phyloP scores from a whole-genome alignment of 2,113 vertebrate species.

The Leptobrachium ailaonicum region DNA sequence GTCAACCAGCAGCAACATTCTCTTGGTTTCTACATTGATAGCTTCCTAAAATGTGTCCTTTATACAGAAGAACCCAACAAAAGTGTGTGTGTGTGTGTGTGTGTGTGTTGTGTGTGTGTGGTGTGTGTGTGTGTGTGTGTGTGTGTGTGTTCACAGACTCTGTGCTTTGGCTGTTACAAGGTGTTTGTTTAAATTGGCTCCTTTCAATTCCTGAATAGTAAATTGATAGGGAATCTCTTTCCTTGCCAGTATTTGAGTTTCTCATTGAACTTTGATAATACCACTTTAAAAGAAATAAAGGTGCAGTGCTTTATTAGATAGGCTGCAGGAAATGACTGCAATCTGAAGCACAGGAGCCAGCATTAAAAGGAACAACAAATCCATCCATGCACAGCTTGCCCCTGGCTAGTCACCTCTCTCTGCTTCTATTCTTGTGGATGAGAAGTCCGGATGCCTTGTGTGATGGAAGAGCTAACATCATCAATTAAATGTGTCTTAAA shows the following conservation, averaged over 20 bases:
- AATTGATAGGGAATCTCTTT: slow-evolving; percentile 48
- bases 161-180: slow-evolving; percentile 12
- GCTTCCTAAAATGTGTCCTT: too few relatives aligned
- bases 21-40: too few relatives aligned
- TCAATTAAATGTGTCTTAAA: too few relatives aligned
- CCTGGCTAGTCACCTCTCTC: neutral
- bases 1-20: too few relatives aligned
- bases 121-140: too few relatives aligned
- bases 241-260: slow-evolving; percentile 49
- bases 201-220: slow-evolving; percentile 44
- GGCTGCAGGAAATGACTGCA: neutral
- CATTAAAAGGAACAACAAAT: neutral
- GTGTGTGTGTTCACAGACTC: too few relatives aligned
- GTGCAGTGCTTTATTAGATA: neutral
- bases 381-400: neutral
- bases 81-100: too few relatives aligned
- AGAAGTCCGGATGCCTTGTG: too few relatives aligned
- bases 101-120: too few relatives aligned
- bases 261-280: slow-evolving; percentile 47
- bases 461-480: too few relatives aligned
- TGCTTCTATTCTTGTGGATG: neutral
- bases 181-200: slow-evolving; percentile 51
- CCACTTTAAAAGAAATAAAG: slow-evolving; percentile 19
- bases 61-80: too few relatives aligned
- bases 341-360: neutral